phyloP scores from a whole-genome alignment of 2,888 invertebrate species.

The Cantharis rufa region DNA sequence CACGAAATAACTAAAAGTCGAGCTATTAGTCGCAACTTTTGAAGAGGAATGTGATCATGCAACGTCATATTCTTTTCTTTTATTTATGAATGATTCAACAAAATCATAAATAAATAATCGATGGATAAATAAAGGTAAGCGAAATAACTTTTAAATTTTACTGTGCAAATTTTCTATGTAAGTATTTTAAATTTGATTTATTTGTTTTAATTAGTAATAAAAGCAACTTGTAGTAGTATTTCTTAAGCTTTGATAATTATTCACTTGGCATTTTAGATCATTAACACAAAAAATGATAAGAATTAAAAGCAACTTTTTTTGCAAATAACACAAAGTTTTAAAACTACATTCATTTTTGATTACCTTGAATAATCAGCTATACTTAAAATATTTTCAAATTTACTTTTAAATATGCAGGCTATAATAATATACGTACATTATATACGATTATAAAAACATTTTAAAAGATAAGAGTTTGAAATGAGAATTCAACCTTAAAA shows the following conservation, averaged over 20 bases:
- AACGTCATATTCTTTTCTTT: too few species aligned
- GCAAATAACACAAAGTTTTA: neutral
- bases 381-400: neutral
- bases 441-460: neutral
- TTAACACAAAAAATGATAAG: neutral
- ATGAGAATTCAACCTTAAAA: neutral
- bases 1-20: neutral
- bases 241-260: neutral
- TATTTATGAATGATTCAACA: neutral
- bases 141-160: neutral
- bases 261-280: neutral
- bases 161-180: neutral
- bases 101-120: neutral
- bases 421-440: neutral
- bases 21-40: neutral
- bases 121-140: neutral
- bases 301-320: neutral
- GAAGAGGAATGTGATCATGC: neutral
- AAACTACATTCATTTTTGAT: neutral
- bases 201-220: neutral
- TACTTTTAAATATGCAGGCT: neutral
- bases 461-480: neutral
- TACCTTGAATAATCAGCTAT: neutral
- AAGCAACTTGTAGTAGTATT: neutral
- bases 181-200: neutral